Conservation (phyloP, 1,140 invertebrate genomes). For the Temnothorax longispinosus region DNA sequence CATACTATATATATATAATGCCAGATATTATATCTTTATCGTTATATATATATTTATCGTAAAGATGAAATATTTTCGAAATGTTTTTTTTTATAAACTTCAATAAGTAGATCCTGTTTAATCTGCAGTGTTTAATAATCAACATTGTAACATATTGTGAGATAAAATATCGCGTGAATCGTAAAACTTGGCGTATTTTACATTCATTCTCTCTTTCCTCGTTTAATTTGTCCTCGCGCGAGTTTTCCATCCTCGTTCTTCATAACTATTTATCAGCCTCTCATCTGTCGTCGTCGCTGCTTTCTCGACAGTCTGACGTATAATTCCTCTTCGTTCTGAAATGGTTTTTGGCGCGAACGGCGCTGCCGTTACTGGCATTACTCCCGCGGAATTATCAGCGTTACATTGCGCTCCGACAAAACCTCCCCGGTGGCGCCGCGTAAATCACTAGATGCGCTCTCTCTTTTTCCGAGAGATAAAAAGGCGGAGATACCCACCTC, state of each 20-base stretch:
- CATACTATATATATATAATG: too few species aligned
- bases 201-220: background rate
- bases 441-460: slow-evolving; percentile 35
- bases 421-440: slow-evolving; percentile 19
- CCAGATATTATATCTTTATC: too few species aligned
- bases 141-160: slow-evolving; percentile 4
- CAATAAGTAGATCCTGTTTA: background rate
- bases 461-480: slow-evolving; percentile 5
- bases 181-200: slow-evolving; percentile 9
- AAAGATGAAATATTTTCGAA: background rate
- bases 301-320: slow-evolving; percentile 50
- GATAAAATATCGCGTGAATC: background rate
- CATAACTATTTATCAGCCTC: slow-evolving; percentile 38
- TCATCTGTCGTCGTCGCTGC: slow-evolving; percentile 29
- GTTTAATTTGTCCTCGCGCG: background rate
- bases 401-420: slow-evolving; percentile 57
- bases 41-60: background rate
- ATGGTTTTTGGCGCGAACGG: slow-evolving; percentile 62
- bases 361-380: slow-evolving; percentile 48
- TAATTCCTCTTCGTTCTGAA: slow-evolving; percentile 66
- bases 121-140: slow-evolving; percentile 8
- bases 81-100: background rate
- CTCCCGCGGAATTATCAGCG: slow-evolving; percentile 67
- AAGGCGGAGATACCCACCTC: background rate
- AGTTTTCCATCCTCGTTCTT: slow-evolving; percentile 5